These are phyloP conservation scores for Ophiodon elongatus DNA, from an alignment of 2,113 vertebrate species.

Conservation along the genomic window DNA sequence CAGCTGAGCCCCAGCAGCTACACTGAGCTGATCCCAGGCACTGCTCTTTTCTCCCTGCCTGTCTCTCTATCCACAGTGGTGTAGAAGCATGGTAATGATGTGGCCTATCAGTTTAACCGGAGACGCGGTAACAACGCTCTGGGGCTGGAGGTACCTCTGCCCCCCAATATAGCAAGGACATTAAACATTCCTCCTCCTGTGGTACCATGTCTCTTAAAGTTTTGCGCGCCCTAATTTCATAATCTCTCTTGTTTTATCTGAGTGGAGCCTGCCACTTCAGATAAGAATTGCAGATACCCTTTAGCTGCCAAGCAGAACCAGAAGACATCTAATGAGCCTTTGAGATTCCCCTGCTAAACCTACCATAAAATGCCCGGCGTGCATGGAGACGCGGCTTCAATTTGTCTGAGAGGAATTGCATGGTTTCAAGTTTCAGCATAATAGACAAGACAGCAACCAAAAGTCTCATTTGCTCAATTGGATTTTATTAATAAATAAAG, in stretches of 20 bases:
- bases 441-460: conserved; percentile 67
- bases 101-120: conserved; percentile 80
- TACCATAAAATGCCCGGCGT: conserved; percentile 77
- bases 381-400: conserved; percentile 71
- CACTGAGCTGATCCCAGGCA: conserved; percentile 58
- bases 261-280: conserved; percentile 73
- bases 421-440: conserved; percentile 72
- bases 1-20: conserved; percentile 69
- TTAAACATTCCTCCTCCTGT: conserved; percentile 76
- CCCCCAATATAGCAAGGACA: conserved; percentile 54
- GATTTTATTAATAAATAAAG: conserved; percentile 87
- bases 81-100: conserved; percentile 81
- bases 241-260: conserved; percentile 79
- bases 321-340: conserved; percentile 86
- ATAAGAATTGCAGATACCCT: conserved; percentile 84
- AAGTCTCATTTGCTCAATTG: conserved; percentile 77
- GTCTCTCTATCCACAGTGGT: conserved; percentile 62
- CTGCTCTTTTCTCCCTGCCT: conserved; percentile 60
- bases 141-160: conserved; percentile 69
- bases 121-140: conserved; percentile 66
- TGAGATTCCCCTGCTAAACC: conserved; percentile 84
- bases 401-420: conserved; percentile 71
- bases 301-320: conserved; percentile 73
- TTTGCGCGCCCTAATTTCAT: conserved; percentile 77
- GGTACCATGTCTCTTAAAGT: conserved; percentile 75